Percentiles rank a stretch among this genome's conserved stretches.
Conservation (phyloP, 2,797 vertebrate genomes). For the Avahi laniger region DNA sequence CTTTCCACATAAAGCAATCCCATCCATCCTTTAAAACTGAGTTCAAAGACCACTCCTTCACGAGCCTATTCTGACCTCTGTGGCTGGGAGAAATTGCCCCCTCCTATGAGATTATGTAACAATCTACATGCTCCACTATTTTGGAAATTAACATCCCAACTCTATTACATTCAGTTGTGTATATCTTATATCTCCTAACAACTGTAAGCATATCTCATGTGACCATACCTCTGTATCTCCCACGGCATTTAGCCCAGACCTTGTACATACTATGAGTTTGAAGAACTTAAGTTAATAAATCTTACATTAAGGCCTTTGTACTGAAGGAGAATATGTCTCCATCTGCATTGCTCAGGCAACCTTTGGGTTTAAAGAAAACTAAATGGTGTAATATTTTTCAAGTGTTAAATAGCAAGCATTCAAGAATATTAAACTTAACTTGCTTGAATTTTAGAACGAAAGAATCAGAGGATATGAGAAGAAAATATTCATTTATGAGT, state of each 20-base stretch:
- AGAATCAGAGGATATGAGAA: slow-evolving; percentile 12
- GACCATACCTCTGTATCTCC: neutral
- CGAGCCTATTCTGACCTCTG: neutral
- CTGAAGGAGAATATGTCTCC: neutral
- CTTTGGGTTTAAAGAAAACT: slow-evolving; percentile 27
- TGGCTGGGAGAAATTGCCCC: neutral
- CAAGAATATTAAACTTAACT: neutral
- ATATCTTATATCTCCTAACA: neutral
- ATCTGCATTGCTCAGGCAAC: neutral
- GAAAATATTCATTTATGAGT: slow-evolving; percentile 5
- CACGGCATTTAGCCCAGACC: neutral
- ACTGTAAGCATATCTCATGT: neutral
- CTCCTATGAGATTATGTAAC: neutral
- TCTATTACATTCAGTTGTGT: neutral
- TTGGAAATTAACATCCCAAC: neutral
- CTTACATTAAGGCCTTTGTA: neutral
- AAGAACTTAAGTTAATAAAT: neutral
- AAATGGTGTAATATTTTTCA: neutral
- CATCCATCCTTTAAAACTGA: neutral
- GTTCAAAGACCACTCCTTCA: neutral
- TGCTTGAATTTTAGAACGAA: neutral
- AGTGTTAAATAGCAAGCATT: neutral
- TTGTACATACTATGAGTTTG: neutral
- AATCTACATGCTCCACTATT: neutral
- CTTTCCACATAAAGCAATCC: neutral